Conservation (phyloP, 2,113 vertebrate genomes). For the Gavialis gangeticus region DNA sequence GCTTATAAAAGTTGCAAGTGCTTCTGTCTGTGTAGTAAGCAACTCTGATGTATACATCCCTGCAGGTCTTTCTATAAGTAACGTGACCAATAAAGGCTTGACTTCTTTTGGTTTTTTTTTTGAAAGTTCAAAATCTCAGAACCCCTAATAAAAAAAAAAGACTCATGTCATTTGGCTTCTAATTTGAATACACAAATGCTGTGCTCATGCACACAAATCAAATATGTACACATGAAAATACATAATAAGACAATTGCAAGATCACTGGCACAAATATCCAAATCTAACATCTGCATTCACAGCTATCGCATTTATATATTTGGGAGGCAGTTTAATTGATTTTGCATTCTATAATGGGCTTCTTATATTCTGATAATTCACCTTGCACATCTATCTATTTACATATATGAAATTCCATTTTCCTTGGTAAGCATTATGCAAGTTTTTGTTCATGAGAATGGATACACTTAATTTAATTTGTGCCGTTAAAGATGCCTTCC, state of each 20-base stretch:
- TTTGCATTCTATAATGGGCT: background rate
- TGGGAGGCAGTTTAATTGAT: background rate
- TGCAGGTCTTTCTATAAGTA: background rate
- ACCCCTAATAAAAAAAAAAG: background rate
- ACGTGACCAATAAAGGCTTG: background rate
- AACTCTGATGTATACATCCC: background rate
- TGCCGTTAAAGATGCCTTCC: background rate
- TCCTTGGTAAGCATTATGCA: background rate
- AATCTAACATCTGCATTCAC: no score
- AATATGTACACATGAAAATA: background rate
- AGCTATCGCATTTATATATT: rapidly evolving
- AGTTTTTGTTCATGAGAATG: rapidly evolving
- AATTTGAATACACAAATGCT: background rate
- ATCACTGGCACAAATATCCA: background rate
- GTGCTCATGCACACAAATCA: rapidly evolving
- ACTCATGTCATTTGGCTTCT: background rate
- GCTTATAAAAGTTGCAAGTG: background rate
- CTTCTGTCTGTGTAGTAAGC: background rate
- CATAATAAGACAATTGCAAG: no score
- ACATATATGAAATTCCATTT: background rate
- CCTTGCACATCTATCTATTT: rapidly evolving
- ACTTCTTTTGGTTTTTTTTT: background rate
- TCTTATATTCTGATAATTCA: background rate
- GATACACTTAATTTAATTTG: background rate
- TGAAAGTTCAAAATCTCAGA: background rate